Conservation (phyloP, 2,888 invertebrate species). For the Thecophora atra region DNA sequence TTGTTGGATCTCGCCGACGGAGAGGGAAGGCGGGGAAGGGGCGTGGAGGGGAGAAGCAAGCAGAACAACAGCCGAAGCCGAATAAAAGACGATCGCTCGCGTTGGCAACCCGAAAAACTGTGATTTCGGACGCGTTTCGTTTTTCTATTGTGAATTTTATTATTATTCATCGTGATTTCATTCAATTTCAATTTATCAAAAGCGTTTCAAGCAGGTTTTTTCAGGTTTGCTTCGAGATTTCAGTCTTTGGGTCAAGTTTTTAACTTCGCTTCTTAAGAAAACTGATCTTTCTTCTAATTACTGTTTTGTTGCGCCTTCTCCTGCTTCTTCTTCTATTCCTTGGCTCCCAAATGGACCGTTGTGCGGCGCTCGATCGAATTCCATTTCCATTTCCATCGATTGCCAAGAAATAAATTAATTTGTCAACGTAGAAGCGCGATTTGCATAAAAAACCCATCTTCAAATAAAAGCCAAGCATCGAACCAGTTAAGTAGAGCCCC, state of each 20-base stretch:
- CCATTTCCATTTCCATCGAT: slow-evolving; percentile 19
- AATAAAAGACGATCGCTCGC: neutral
- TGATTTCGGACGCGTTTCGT: no score
- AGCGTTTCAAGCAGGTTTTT: no score
- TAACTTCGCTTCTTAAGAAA: neutral
- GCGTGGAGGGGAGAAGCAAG: no score
- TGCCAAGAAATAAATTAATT: slow-evolving; percentile 34
- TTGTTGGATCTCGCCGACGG: neutral
- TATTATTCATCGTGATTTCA: no score
- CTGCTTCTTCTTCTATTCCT: neutral
- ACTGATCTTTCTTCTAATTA: neutral
- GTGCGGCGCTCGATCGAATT: neutral
- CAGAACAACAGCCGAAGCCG: neutral
- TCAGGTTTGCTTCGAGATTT: no score
- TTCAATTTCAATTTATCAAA: no score
- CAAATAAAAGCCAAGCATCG: slow-evolving; percentile 7
- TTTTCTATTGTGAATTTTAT: no score
- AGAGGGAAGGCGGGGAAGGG: no score
- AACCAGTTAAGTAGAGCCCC: no score
- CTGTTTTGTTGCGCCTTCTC: neutral
- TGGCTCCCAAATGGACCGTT: neutral
- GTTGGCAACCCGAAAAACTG: no score
- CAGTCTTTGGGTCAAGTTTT: no score
- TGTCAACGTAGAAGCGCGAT: slow-evolving; percentile 30
- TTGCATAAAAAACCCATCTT: slow-evolving; percentile 30